Evolutionary conservation across 2,888 invertebrate species (phyloP), one percentile per base, ranked within the genome.

Genomic region (Athrips mouffetella): DNA sequence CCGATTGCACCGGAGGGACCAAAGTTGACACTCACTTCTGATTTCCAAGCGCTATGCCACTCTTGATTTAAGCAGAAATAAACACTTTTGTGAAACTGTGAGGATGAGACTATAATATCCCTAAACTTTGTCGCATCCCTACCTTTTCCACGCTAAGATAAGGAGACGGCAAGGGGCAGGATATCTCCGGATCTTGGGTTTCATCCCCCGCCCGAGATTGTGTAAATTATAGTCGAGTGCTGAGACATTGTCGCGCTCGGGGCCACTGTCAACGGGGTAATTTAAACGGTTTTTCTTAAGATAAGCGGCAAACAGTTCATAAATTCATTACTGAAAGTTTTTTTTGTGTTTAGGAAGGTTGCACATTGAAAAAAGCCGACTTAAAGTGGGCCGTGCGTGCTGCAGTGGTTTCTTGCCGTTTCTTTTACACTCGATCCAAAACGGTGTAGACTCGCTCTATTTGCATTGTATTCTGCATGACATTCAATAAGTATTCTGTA

Each of bases 161-260:
- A 44, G 16, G 42, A 21, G 27, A 31, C 31, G 31, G 25, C 41
- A 30, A 31, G 44, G 80, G 69, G 59, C 29, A 25, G 59, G 66
- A 62, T 74, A 78, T 77, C 61, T 62, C n/a, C 64, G 62, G 76
- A 80, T 83, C 85, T 83, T 75, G 76, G 77, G 78, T 80, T 78
- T 67, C 67, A 49, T 27, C 57, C 63, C 70, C 68, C 77, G 76
- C 77, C 66, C 37, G 66, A 70, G 76, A 72, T 75, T 73, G 77
- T 70, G 75, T 84, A 79, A 87, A 73, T 83, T 86, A 84, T 76
- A 50, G 69, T 63, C 56, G n/a, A n/a, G n/a, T n/a, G n/a, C n/a
- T n/a, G 57, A 61, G 74, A 73, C 71, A 67, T 59, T 63, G 42
- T 42, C 29, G 42, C 20, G n/a, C 18, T n/a, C 35, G 7, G 7